Evolutionary conservation across 2,113 vertebrate species (phyloP), one percentile per base, ranked within the genome.

Genomic region (Trichechus manatus): DNA sequence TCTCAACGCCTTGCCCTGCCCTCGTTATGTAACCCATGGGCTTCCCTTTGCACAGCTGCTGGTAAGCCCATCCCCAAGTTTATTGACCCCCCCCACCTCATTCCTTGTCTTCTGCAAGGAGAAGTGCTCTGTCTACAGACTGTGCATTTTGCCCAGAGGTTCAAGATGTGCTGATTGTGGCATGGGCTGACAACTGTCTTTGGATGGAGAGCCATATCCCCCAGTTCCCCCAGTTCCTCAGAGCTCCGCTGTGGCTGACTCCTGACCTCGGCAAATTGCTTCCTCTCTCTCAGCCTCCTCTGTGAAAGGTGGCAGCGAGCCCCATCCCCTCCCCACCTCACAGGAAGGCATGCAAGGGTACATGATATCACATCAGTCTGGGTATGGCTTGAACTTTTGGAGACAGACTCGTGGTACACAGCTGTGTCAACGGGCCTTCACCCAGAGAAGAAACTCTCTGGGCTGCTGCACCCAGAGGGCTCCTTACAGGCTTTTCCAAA

Each of bases 51-150:
- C 36, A 19, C 20, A 74, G 82, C 59, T 75, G 59, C 63, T 81
- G 63, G 13, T n/a, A 29, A 66, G 22, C 66, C 63, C 70, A 6
- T 74, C 87, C 64, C 77, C 66, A 82, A 87, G 83, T 27, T 9
- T 33, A 31, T 22, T 39, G 25, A 59, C 9, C 31, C 33, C 50
- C 9, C 39, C 31, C 68, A 20, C 59, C 4, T 70, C 70, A 23
- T 27, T 14, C 87, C 91, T 93, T 83, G 77, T 29, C 33, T 78
- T 89, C 92, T 87, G 68, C 63, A 81, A 93, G 11, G 87, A 56
- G 7, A 42, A 20, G 25, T 75, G 47, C n/a, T 64, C 79, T 9
- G 20, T 59, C 81, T 66, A 17, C 44, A 47, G 70, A 78, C 42
- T 20, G 25, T 33, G 56, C 70, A 9, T 80, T 74, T 59, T 25